These are phyloP conservation scores for Macropis europaea DNA, from an alignment of 2,888 invertebrate genomes.

Conservation along the genomic window DNA sequence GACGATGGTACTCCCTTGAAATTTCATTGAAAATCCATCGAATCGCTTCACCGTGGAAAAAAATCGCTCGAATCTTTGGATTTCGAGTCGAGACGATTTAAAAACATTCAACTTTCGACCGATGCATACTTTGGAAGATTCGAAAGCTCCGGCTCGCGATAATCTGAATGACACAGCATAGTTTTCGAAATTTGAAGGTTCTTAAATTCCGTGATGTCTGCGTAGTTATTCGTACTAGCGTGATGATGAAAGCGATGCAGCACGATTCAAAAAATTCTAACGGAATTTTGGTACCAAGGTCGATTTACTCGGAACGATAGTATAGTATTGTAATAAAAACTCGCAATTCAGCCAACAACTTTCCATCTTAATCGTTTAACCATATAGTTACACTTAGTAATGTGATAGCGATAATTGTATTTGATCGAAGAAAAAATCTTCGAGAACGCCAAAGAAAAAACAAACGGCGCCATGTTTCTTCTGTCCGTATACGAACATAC, in stretches of 20 bases:
- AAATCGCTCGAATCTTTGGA: background rate
- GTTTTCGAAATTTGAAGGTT: background rate
- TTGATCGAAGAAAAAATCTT: constrained; percentile 75
- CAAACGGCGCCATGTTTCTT: constrained; percentile 62
- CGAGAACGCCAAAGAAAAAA: constrained; percentile 71
- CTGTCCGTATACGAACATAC: constrained; percentile 14
- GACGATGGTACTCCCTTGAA: constrained; percentile 21
- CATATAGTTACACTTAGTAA: constrained; percentile 75
- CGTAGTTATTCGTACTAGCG: background rate
- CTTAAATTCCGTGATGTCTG: background rate
- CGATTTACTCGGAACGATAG: constrained; percentile 29
- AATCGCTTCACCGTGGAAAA: constrained; percentile 3
- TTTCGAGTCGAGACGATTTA: background rate
- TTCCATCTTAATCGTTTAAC: constrained; percentile 55
- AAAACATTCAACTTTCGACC: background rate
- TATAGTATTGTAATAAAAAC: constrained; percentile 42
- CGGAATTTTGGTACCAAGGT: constrained; percentile 23
- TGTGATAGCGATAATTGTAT: constrained; percentile 72
- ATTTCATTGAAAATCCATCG: constrained; percentile 14
- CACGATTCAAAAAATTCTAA: constrained; percentile 14
- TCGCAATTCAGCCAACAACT: constrained; percentile 46
- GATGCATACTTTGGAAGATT: background rate
- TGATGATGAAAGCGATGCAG: background rate
- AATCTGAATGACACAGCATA: background rate
- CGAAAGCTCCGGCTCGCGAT: background rate